phyloP scores from a whole-genome alignment of 2,888 invertebrate genomes.

The Diabrotica balteata region DNA sequence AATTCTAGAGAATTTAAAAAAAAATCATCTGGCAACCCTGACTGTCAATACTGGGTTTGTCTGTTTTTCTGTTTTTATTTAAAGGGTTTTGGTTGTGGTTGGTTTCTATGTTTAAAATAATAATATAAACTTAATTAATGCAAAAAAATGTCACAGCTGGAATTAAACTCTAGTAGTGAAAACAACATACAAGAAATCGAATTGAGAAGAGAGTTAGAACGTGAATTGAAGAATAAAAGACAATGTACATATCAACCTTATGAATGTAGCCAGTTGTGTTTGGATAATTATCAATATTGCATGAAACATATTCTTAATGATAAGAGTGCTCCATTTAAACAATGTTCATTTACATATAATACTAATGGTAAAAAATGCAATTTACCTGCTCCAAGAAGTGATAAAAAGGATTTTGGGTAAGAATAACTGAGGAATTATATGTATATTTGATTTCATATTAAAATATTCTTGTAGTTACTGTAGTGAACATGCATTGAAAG shows the following conservation, averaged over 20 bases:
- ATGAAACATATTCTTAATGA: slow-evolving; percentile 85
- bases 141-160: slow-evolving; percentile 7
- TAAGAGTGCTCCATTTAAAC: slow-evolving; percentile 81
- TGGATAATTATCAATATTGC: slow-evolving; percentile 81
- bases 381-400: slow-evolving; percentile 77
- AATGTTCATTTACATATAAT: slow-evolving; percentile 75
- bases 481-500: slow-evolving; percentile 72
- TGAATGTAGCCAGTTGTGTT: slow-evolving; percentile 71
- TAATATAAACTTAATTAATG: neutral
- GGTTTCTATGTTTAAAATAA: no score
- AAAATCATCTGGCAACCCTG: no score
- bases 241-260: slow-evolving; percentile 70
- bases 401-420: slow-evolving; percentile 73
- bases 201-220: slow-evolving; percentile 64
- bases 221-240: slow-evolving; percentile 69
- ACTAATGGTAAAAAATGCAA: slow-evolving; percentile 77
- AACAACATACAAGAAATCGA: slow-evolving; percentile 43
- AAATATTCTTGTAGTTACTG: slow-evolving; percentile 65
- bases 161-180: slow-evolving; percentile 32
- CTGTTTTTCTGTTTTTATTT: no score
- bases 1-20: no score
- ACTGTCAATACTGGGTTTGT: no score
- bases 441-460: neutral
- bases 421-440: neutral
- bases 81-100: no score